A percentile compares a stretch with the other conserved stretches of the same genome.
phyloP scores from a whole-genome alignment of 2,888 invertebrate genomes.

The Eristalis tenax region DNA sequence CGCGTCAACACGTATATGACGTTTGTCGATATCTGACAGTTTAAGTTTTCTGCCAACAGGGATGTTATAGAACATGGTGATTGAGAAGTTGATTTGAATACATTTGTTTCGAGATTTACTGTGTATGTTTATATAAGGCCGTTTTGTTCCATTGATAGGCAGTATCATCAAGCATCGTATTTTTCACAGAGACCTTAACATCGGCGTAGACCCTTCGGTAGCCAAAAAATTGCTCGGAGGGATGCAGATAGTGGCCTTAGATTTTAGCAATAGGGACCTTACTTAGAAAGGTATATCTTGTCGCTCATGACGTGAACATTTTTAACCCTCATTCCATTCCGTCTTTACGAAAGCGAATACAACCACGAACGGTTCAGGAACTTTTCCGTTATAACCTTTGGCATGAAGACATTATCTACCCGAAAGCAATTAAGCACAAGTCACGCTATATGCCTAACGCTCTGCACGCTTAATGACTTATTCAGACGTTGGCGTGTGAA shows the following conservation, averaged over 20 bases:
- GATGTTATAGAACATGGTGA: conserved; percentile 5
- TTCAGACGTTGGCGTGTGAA: not conserved
- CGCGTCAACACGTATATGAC: conserved; percentile 73
- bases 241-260: too few relatives aligned
- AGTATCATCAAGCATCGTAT: too few relatives aligned
- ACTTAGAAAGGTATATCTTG: too few relatives aligned
- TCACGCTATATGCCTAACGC: not conserved
- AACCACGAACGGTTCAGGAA: not conserved
- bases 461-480: not conserved
- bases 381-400: not conserved
- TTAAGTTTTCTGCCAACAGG: not conserved
- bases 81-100: not conserved
- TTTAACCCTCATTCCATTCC: too few relatives aligned
- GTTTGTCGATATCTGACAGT: conserved; percentile 29
- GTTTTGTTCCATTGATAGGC: too few relatives aligned
- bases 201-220: too few relatives aligned
- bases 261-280: too few relatives aligned
- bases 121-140: too few relatives aligned
- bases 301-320: too few relatives aligned
- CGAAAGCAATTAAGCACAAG: not conserved
- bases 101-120: not conserved
- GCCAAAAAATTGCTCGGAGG: too few relatives aligned
- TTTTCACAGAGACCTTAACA: too few relatives aligned
- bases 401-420: not conserved
- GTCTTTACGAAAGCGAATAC: not conserved